Conservation (phyloP, 35 echinoderm and acorn worm species). For the Eucidaris tribuloides region DNA sequence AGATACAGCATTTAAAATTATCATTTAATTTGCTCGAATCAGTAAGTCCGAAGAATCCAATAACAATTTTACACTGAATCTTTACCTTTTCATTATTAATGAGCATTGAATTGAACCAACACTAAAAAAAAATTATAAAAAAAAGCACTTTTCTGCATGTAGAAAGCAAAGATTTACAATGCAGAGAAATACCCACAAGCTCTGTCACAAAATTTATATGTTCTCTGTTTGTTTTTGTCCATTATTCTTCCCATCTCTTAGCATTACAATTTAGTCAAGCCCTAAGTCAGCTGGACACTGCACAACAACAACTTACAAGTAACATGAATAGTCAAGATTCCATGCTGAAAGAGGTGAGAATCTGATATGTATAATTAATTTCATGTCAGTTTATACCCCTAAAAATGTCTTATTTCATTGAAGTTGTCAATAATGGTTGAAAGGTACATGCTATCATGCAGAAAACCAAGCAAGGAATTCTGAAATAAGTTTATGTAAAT, state of each 20-base stretch:
- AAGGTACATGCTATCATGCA: too few species aligned
- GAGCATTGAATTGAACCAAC: neutral
- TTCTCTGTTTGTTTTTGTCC: neutral
- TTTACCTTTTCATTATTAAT: too few species aligned
- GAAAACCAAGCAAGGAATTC: too few species aligned
- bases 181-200: neutral
- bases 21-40: too few species aligned
- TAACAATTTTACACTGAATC: too few species aligned
- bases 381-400: neutral
- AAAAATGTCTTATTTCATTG: neutral
- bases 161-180: neutral
- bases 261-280: slow-evolving; percentile 98
- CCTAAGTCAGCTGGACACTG: slow-evolving; percentile 81
- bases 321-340: slow-evolving; percentile 68
- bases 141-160: neutral
- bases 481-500: too few species aligned
- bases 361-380: neutral
- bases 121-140: neutral
- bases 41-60: too few species aligned
- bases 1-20: too few species aligned
- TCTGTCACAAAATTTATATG: neutral
- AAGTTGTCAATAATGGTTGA: neutral
- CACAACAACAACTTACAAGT: slow-evolving; percentile 73
- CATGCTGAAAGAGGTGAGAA: slow-evolving; percentile 84
- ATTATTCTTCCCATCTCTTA: slow-evolving; percentile 10